Base-by-base conservation (phyloP, 2,888 invertebrate genomes). In the Carterocephalus palaemon region DNA sequence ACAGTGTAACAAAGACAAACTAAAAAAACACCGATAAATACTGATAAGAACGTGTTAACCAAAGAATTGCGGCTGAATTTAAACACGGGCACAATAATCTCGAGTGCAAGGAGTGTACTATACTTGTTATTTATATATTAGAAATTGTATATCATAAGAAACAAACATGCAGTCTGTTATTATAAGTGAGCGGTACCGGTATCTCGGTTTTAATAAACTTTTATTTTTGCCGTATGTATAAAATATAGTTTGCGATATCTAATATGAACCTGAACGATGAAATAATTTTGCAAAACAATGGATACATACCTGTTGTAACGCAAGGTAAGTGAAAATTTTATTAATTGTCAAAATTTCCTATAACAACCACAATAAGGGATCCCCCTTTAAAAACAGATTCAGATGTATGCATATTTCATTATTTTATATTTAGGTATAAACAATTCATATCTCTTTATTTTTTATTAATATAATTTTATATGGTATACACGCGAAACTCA, bases 111-210 rank as follows among this genome's bases (percentile, higher is more conserved):
- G 8, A 13, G 20, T 33, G 12, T 28, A 24, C 10, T 16, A 24
- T 36, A 2, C 24, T 10, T n/a, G n/a, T n/a, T 24, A 24, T 4
- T 5, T 10, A 24, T 10, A 39, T 28, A 39, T 15, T 29, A 29
- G 13, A 33, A 19, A 13, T 7, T 33, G 20, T 39, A 16, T 26
- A 13, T 16, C 12, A 19, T 12, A 33, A 10, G 7, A 33, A 12
- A 24, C 16, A 39, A 45, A 32, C 26, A 49, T 38, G 36, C 51
- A 59, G 57, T 59, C 15, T 49, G 38, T 24, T 38, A 46, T 38
- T 51, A 46, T 37, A 41, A 46, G 48, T 54, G 48, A 51, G 24
- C 32, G 19, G 41, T 39, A 49, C 46, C 46, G 46, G 57, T 55
- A 46, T 42, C 34, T 41, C 16, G 4, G 52, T 52, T 45, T 29